Percentiles rank a stretch among this genome's conserved stretches.
Evolutionary conservation across 2,888 invertebrate species (phyloP).

Genomic region (Lutraria lutraria): DNA sequence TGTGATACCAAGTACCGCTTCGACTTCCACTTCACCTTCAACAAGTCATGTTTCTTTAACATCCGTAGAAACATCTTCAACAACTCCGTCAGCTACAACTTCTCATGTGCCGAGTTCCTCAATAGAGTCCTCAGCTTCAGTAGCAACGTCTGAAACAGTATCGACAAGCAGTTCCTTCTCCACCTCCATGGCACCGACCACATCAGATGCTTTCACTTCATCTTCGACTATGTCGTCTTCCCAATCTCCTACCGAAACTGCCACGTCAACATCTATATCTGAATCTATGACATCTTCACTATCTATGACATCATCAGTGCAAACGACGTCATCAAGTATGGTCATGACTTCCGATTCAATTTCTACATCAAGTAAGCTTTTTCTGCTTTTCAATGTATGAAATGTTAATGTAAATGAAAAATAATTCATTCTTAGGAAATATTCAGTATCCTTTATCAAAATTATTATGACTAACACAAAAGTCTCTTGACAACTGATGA

Average conservation of each 20-base stretch:
- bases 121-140: neutral
- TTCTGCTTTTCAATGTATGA: neutral
- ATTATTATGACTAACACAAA: too few relatives aligned
- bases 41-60: neutral
- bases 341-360: neutral
- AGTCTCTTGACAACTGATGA: too few relatives aligned
- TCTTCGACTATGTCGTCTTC: neutral
- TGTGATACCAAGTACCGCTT: neutral
- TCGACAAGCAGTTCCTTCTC: neutral
- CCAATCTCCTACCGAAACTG: neutral
- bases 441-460: neutral
- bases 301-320: neutral
- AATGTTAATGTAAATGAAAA: neutral
- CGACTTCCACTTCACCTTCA: neutral
- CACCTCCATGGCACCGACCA: neutral
- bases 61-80: neutral
- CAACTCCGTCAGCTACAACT: neutral
- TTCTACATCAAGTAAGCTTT: neutral
- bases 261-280: neutral
- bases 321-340: neutral
- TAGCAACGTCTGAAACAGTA: neutral
- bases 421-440: too few relatives aligned
- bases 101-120: neutral
- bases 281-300: neutral
- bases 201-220: neutral